Evolutionary conservation across 1,140 invertebrate genomes (phyloP).

Genomic region (Ptiloglossa arizonensis): DNA sequence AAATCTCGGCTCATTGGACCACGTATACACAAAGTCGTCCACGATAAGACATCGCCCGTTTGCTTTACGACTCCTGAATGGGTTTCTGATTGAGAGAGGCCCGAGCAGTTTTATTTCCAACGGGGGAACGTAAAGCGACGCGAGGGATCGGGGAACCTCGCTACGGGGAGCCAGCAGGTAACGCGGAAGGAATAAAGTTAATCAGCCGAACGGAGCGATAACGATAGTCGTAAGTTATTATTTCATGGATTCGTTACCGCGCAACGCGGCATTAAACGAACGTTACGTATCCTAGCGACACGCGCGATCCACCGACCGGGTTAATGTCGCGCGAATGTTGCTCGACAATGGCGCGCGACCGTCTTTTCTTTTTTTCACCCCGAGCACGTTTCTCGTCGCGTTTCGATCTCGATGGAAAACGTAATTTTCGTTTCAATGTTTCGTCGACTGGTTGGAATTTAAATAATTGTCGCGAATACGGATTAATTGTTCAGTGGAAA

Average conservation of each 20-base stretch:
- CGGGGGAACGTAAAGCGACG: neutral
- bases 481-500: too few relatives aligned
- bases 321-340: too few relatives aligned
- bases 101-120: slow-evolving; percentile 17
- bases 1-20: slow-evolving; percentile 24
- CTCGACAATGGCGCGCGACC: too few relatives aligned
- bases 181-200: slow-evolving; percentile 64
- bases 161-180: neutral
- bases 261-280: slow-evolving; percentile 34
- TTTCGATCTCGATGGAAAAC: too few relatives aligned
- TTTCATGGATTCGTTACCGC: slow-evolving; percentile 34
- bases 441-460: too few relatives aligned
- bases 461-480: too few relatives aligned
- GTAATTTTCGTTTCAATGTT: too few relatives aligned
- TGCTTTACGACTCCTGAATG: slow-evolving; percentile 26
- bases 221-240: slow-evolving; percentile 64
- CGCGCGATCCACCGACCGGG: too few relatives aligned
- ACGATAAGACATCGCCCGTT: slow-evolving; percentile 1
- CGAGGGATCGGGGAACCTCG: neutral
- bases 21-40: neutral
- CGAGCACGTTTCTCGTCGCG: too few relatives aligned
- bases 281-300: too few relatives aligned
- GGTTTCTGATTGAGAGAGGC: slow-evolving; percentile 18
- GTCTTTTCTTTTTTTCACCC: too few relatives aligned
- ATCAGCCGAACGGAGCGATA: slow-evolving; percentile 72